phyloP scores from a whole-genome alignment of 2,888 invertebrate genomes.

The Encarsia formosa region DNA sequence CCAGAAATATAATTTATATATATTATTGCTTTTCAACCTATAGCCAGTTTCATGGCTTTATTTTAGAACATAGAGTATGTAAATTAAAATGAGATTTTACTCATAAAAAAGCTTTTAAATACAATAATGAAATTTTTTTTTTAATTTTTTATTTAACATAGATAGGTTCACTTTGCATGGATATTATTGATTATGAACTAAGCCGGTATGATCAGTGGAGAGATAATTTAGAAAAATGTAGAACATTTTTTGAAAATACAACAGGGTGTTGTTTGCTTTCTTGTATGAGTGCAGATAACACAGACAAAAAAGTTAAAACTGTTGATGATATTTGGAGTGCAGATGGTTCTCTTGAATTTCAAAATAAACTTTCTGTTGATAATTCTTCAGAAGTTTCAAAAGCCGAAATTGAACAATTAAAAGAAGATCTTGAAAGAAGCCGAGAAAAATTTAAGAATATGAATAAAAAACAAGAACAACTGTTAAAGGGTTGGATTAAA shows the following conservation, averaged over 20 bases:
- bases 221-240: slow-evolving; percentile 63
- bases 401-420: slow-evolving; percentile 50
- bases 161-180: slow-evolving; percentile 96
- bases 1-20: slow-evolving; percentile 93
- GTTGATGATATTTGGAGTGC: slow-evolving; percentile 46
- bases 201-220: slow-evolving; percentile 92
- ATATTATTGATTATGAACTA: slow-evolving; percentile 91
- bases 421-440: slow-evolving; percentile 74
- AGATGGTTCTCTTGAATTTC: slow-evolving; percentile 45
- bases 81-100: slow-evolving; percentile 2
- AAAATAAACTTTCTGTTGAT: slow-evolving; percentile 42
- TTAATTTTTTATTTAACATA: slow-evolving; percentile 41
- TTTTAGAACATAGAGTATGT: slow-evolving; percentile 87
- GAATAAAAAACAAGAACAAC: slow-evolving; percentile 89
- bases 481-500: slow-evolving; percentile 62
- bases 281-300: slow-evolving; percentile 36
- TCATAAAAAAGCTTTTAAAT: slow-evolving; percentile 2
- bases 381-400: slow-evolving; percentile 35
- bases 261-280: slow-evolving; percentile 46
- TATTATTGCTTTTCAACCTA: slow-evolving; percentile 97
- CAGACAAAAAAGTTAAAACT: slow-evolving; percentile 42
- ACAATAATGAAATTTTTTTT: slow-evolving; percentile 3
- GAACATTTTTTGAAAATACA: slow-evolving; percentile 50
- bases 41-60: slow-evolving; percentile 89
- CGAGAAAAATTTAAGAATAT: slow-evolving; percentile 73